A percentile compares a stretch with the other conserved stretches of the same genome.
phyloP scores from a whole-genome alignment of 2,888 invertebrate species.

The Helleia helle region DNA sequence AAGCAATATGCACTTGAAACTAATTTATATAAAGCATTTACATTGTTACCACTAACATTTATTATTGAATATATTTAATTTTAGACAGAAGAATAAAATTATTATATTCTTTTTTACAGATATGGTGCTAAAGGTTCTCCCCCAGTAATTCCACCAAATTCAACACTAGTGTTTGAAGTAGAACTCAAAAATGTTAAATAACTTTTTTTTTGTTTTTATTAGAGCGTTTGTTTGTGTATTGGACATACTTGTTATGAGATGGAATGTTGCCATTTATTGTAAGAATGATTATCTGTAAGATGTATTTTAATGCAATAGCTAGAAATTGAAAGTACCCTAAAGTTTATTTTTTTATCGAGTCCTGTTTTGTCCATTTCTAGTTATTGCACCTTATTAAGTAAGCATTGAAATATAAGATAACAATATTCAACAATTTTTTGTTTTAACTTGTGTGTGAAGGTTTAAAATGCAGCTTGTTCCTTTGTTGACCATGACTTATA shows the following conservation, averaged over 20 bases:
- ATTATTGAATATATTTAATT: too few species aligned
- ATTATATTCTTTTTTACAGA: constrained; percentile 63
- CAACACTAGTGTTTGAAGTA: constrained; percentile 90
- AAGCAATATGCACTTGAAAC: too few species aligned
- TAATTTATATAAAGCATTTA: too few species aligned
- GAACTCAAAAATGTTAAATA: constrained; percentile 88
- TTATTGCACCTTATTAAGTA: not conserved
- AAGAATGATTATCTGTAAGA: not conserved
- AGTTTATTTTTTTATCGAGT: constrained; percentile 8
- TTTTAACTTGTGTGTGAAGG: too few species aligned
- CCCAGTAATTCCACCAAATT: constrained; percentile 90
- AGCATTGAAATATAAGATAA: not conserved
- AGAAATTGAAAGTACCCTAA: not conserved
- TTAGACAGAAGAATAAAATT: too few species aligned
- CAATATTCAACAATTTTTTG: too few species aligned
- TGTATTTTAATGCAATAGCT: not conserved
- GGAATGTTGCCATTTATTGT: constrained; percentile 11
- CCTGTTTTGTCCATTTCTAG: constrained; percentile 5
- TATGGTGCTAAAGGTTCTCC: constrained; percentile 85
- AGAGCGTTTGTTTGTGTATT: constrained; percentile 12
- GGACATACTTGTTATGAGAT: constrained; percentile 25
- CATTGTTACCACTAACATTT: too few species aligned
- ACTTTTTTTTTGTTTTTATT: constrained; percentile 22
- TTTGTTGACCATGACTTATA: too few species aligned
- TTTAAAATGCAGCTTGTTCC: too few species aligned